Conservation (phyloP, 2,113 vertebrate species). For the Boleophthalmus pectinirostris region DNA sequence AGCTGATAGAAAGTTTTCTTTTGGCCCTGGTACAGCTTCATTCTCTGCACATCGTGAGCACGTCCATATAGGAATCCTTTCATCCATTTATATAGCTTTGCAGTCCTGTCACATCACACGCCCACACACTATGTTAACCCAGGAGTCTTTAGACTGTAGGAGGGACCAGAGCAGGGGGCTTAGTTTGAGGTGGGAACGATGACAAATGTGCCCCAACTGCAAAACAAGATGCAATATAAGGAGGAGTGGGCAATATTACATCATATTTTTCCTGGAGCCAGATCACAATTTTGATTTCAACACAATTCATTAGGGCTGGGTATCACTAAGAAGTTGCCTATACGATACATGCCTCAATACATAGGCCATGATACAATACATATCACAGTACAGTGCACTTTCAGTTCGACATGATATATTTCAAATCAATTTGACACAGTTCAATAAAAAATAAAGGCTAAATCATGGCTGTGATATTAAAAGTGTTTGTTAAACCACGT, state of each 20-base stretch:
- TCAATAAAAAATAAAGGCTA: no score
- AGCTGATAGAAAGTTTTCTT: slow-evolving; percentile 28
- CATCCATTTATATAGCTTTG: slow-evolving; percentile 67
- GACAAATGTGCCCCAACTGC: not conserved
- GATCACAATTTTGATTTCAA: no score
- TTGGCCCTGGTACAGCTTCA: slow-evolving; percentile 35
- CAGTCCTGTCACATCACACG: slow-evolving; percentile 64
- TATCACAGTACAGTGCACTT: no score
- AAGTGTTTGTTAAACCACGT: no score
- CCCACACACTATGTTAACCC: slow-evolving; percentile 46
- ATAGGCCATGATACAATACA: no score
- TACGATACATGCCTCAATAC: no score
- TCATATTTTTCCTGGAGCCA: not conserved
- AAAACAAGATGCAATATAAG: not conserved
- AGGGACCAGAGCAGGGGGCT: slow-evolving; percentile 14
- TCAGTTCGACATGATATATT: no score
- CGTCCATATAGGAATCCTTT: slow-evolving; percentile 58
- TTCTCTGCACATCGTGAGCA: slow-evolving; percentile 47
- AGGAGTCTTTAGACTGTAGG: slow-evolving; percentile 28
- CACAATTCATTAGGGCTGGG: no score
- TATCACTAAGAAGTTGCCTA: no score
- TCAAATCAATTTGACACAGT: no score
- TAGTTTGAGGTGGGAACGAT: not conserved
- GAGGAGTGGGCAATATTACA: not conserved
- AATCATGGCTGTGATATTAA: no score